Base-by-base conservation (phyloP, 2,113 vertebrate species). In the Paraplagusia blochii region DNA sequence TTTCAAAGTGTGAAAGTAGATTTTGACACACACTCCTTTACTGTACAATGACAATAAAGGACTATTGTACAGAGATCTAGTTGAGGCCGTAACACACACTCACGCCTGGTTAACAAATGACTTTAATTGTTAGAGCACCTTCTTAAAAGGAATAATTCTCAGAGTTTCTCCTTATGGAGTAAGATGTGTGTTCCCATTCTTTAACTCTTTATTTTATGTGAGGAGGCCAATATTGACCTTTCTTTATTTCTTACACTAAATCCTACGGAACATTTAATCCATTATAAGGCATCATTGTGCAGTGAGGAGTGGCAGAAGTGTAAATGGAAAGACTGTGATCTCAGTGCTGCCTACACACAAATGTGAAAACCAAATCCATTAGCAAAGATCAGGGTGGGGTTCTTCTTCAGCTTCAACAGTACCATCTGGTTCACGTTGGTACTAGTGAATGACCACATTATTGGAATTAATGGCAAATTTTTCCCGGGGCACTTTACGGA, bases 281-380 rank as follows among this genome's bases (percentile, higher is more conserved):
- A 1, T 45, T 34, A 40, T 33, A 33, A 5, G 40, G 39, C 53
- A 63, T 49, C 11, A 55, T 40, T 44, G 46, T 36, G 49, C 46
- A 59, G 69, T 51, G 18, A 42, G 35, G 22, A 44, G 14, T 34
- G 4, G 22, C 22, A 43, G 16, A 22, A 64, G 60, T 64, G 58
- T 58, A 50, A 45, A 66, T 50, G 17, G 14, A 62, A 76, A 69
- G 53, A 46, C 36, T 2, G 47, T 40, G 35, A 29, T 65, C 68
- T 11, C 33, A 7, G 34, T 55, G 33, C 69, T 73, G 66, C 59
- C 54, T 56, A 40, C 62, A 56, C 55, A 47, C 19, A 58, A 11
- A 53, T 67, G 17, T 4, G 17, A 29, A 29, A 29, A 29, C 22
- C 11, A 45, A 18, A 46, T 46, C 45, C 45, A 46, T 46, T 2